A percentile compares a stretch with the other conserved stretches of the same genome.
phyloP scores from a whole-genome alignment of 2,888 invertebrate genomes.

The Drosophila picticornis region DNA sequence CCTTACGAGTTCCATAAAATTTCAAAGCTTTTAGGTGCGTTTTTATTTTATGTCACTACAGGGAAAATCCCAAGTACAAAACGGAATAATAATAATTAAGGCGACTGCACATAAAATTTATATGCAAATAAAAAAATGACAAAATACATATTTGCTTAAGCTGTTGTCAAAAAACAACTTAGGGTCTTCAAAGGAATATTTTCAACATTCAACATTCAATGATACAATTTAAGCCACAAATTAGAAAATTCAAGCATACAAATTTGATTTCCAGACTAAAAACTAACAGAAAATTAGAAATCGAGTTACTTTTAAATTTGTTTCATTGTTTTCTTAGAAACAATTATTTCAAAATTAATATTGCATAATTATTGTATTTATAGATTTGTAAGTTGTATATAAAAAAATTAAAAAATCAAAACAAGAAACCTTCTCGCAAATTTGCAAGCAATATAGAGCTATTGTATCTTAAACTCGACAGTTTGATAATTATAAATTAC shows the following conservation, averaged over 20 bases:
- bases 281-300: neutral
- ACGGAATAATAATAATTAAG: conserved; percentile 20
- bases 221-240: neutral
- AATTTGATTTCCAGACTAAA: neutral
- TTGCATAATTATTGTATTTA: neutral
- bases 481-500: neutral
- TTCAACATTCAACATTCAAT: neutral
- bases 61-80: conserved; percentile 47
- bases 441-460: too few relatives aligned
- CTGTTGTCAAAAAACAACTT: neutral
- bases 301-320: neutral
- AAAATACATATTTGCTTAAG: neutral
- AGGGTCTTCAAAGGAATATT: neutral
- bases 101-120: conserved; percentile 26
- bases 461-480: neutral
- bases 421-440: neutral
- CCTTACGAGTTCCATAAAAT: conserved; percentile 54
- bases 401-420: too few relatives aligned
- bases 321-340: neutral
- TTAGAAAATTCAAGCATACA: neutral
- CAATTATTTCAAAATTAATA: neutral
- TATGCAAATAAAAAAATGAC: conserved; percentile 23
- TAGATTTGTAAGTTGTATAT: neutral
- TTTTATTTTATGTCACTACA: conserved; percentile 48
- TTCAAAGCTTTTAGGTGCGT: conserved; percentile 32